These are phyloP conservation scores for Squalus acanthias DNA, from an alignment of 2,797 vertebrate genomes.

Conservation along the genomic window DNA sequence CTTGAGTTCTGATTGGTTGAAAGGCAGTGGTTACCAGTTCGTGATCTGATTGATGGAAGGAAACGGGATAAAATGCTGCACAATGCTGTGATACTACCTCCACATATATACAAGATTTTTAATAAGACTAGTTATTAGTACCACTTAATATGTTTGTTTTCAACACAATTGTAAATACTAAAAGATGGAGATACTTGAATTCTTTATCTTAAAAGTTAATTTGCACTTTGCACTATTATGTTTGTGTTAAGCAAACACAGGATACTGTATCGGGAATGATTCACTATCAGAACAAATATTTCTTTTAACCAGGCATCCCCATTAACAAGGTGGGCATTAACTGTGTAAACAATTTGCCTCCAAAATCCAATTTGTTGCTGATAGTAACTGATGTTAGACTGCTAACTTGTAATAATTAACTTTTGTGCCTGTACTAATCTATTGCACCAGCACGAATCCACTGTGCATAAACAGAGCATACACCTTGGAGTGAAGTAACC, in stretches of 20 bases:
- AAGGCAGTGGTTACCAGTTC: too few relatives aligned
- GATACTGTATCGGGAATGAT: neutral
- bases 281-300: neutral
- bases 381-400: neutral
- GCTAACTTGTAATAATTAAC: constrained; percentile 24
- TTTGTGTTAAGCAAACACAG: neutral
- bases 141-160: neutral
- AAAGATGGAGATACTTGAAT: neutral
- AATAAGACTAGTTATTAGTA: neutral
- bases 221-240: neutral
- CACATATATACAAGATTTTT: neutral
- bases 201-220: neutral
- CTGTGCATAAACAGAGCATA: neutral
- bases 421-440: neutral
- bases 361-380: neutral
- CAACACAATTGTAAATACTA: neutral
- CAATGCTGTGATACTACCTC: too few relatives aligned
- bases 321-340: neutral
- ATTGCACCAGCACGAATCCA: neutral
- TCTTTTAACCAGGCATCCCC: neutral
- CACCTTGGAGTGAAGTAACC: neutral
- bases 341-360: neutral
- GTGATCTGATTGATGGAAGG: neutral
- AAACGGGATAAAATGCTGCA: too few relatives aligned
- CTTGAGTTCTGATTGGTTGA: neutral